phyloP scores from a whole-genome alignment of 2,113 vertebrate species.

The Oncorhynchus tshawytscha region DNA sequence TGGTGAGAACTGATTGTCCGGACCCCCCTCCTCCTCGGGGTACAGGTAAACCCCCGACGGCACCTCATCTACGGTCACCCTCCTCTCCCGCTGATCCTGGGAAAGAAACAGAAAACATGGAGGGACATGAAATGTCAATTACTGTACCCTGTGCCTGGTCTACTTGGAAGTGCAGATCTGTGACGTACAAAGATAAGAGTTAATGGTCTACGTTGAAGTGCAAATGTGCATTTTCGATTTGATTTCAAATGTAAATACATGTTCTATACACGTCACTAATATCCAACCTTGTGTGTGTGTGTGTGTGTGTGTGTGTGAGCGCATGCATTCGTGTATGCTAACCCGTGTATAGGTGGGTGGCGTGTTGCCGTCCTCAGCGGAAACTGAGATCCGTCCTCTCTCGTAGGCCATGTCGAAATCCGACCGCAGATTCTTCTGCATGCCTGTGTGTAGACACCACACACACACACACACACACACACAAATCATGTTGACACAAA shows the following conservation, averaged over 20 bases:
- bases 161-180: no score
- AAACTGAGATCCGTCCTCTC: constrained; percentile 85
- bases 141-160: no score
- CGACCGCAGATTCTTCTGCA: constrained; percentile 83
- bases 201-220: neutral
- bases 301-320: neutral
- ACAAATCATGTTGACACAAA: no score
- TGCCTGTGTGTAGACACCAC: constrained; percentile 64
- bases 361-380: constrained; percentile 81
- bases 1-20: constrained; percentile 64
- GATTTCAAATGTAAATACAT: neutral
- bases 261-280: neutral
- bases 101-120: constrained; percentile 66
- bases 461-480: no score
- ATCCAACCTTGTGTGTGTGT: neutral
- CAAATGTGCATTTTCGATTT: neutral
- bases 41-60: constrained; percentile 81
- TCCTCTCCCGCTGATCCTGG: constrained; percentile 83
- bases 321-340: constrained; percentile 18
- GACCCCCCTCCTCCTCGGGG: constrained; percentile 68
- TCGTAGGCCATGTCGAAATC: constrained; percentile 96
- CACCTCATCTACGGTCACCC: constrained; percentile 80
- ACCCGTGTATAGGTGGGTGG: constrained; percentile 74
- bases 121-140: neutral
- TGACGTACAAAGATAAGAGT: no score